These are phyloP conservation scores for Trachelus troglodyta DNA, from an alignment of 2,888 invertebrate genomes.

Conservation along the genomic window DNA sequence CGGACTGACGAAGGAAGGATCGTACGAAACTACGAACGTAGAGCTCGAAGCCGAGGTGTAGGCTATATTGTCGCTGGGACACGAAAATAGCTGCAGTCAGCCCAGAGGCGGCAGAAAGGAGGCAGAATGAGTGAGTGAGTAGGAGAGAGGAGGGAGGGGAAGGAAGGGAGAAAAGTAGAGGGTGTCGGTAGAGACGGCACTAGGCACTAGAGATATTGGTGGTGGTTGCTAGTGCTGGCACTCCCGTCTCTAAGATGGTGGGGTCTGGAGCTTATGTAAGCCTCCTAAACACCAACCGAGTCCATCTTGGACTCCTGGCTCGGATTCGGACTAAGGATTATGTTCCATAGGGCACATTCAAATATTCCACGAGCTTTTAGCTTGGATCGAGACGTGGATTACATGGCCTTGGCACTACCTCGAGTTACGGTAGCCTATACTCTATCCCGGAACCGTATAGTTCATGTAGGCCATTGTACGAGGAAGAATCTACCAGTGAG, in stretches of 20 bases:
- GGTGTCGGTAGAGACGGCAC: conserved; percentile 3
- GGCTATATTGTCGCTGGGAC: conserved; percentile 22
- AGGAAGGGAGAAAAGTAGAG: conserved; percentile 13
- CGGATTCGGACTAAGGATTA: neutral
- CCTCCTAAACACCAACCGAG: neutral
- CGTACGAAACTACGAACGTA: neutral
- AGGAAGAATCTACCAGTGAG: neutral
- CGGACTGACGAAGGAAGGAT: neutral
- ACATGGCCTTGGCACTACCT: neutral
- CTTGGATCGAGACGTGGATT: neutral
- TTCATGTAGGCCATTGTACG: neutral
- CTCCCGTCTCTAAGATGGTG: neutral
- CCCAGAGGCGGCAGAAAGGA: conserved; percentile 34
- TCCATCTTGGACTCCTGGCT: neutral
- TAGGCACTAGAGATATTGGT: conserved; percentile 4
- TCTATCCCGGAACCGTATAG: neutral
- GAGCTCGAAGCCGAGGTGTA: conserved; percentile 1
- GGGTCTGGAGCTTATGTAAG: conserved; percentile 4
- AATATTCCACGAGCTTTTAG: neutral
- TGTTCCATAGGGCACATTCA: neutral
- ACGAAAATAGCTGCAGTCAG: conserved; percentile 27
- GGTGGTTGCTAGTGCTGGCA: neutral
- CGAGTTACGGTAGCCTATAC: neutral
- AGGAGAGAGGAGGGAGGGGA: conserved; percentile 1
- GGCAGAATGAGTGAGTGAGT: conserved; percentile 16